A percentile compares a stretch with the other conserved stretches of the same genome.
Evolutionary conservation across 2,888 invertebrate genomes (phyloP).

Genomic region (Notocelia uddmanniana): DNA sequence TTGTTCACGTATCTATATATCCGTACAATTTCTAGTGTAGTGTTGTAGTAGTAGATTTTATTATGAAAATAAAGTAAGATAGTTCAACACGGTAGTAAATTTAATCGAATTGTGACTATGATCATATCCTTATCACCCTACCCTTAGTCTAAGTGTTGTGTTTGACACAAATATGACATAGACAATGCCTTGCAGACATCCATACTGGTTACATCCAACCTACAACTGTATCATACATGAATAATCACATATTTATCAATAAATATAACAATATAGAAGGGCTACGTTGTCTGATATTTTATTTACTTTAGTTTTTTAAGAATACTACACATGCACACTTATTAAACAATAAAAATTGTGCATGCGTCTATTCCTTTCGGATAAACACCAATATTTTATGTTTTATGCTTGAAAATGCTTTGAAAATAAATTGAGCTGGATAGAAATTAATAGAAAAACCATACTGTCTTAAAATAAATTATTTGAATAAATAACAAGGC

Average conservation of each 20-base stretch:
- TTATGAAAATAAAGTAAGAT: too few species aligned
- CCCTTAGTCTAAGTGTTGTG: conserved; percentile 55
- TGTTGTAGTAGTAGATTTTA: too few species aligned
- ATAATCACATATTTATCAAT: conserved; percentile 34
- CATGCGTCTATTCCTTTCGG: conserved; percentile 10
- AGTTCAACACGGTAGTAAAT: conserved; percentile 23
- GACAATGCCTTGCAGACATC: conserved; percentile 46
- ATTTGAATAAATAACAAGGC: conserved; percentile 38
- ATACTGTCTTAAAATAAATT: conserved; percentile 13
- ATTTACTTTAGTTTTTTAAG: not conserved
- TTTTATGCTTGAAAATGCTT: conserved; percentile 23
- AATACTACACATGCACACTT: conserved; percentile 7
- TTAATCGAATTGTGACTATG: conserved; percentile 58
- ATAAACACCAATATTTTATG: conserved; percentile 18
- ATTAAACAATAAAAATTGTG: conserved; percentile 21
- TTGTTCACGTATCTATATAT: not conserved
- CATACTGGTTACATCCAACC: conserved; percentile 38
- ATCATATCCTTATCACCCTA: conserved; percentile 50
- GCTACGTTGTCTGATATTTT: conserved; percentile 13
- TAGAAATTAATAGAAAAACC: conserved; percentile 9
- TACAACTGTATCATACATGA: conserved; percentile 36
- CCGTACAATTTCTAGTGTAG: too few species aligned
- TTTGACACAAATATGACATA: conserved; percentile 64
- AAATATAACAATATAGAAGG: conserved; percentile 10
- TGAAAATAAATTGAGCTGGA: conserved; percentile 18